Base-by-base conservation (phyloP, 2,113 vertebrate species). In the Microtus montanus region DNA sequence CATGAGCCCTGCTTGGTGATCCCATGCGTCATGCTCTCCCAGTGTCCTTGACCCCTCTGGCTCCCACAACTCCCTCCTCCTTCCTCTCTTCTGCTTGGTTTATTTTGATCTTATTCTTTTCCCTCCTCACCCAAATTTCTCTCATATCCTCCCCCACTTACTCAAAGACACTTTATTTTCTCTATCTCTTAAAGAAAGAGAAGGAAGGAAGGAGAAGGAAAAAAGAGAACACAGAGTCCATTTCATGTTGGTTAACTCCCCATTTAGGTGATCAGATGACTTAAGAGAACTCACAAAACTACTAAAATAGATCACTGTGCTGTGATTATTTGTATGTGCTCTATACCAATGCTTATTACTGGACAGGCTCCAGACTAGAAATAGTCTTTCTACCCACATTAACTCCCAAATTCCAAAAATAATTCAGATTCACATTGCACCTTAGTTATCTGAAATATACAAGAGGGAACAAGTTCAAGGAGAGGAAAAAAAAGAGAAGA, bases 381-480 rank as follows among this genome's bases (percentile, higher is more conserved):
- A 82, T 1, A 22, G 17, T 80, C 66, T 38, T 9, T 14, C 35
- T 75, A 63, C 66, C 17, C 33, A 41, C 6, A 66, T 74, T 92
- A 91, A 78, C 17, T n/a, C 26, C 9, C 1, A 88, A 92, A 87
- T 93, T 92, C 6, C 28, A 94, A 95, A 30, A 94, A 44, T 41
- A 80, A 44, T 7, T 89, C 63, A 70, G 49, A 24, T 87, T 38
- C 92, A 68, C n/a, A 47, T 19, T 54, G 2, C 26, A 61, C 8
- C 6, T 91, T 94, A 30, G 90, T 41, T 91, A 49, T 49, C 47
- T 73, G 61, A 1, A 86, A 88, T 88, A 80, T 0, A 30, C 47
- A 82, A 87, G 47, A 90, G 8, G 38, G n/a, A 90, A 3, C 8
- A 19, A 89, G 63, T 78, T 94, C 30, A 89, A 9, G 78, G 66